phyloP scores from a whole-genome alignment of 2,113 vertebrate genomes.

The Spea multiplicata region DNA sequence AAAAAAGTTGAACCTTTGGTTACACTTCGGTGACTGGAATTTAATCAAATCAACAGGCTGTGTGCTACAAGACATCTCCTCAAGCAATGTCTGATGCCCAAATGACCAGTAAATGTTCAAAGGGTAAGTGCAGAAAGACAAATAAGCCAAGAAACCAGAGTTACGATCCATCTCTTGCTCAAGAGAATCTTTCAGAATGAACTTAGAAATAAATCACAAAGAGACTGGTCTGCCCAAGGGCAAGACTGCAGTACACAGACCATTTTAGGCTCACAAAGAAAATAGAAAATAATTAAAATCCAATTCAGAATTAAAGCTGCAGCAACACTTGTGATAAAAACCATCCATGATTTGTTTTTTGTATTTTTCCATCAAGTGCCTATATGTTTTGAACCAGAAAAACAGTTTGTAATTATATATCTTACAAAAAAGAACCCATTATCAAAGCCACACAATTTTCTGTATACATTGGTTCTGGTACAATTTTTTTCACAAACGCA shows the following conservation, averaged over 20 bases:
- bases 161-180: conserved; percentile 10
- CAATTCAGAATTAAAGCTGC: background rate
- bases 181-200: conserved; percentile 26
- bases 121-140: background rate
- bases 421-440: too few species aligned
- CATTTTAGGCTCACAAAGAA: background rate
- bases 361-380: background rate
- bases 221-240: conserved; percentile 25
- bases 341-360: too few species aligned
- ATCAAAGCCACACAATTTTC: too few species aligned
- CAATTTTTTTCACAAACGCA: too few species aligned
- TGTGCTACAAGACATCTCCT: conserved; percentile 24
- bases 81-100: conserved; percentile 2
- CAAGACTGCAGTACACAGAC: background rate
- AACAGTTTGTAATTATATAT: too few species aligned
- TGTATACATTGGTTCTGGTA: too few species aligned
- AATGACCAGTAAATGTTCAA: conserved; percentile 8
- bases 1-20: too few species aligned
- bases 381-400: too few species aligned
- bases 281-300: background rate
- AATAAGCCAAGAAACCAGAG: conserved; percentile 1
- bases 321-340: too few species aligned
- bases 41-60: background rate
- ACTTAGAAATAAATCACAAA: conserved; percentile 32
- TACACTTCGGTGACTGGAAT: background rate